A percentile compares a stretch with the other conserved stretches of the same genome.
Evolutionary conservation across 2,797 vertebrate species (phyloP).

Genomic region (Morus bassanus): DNA sequence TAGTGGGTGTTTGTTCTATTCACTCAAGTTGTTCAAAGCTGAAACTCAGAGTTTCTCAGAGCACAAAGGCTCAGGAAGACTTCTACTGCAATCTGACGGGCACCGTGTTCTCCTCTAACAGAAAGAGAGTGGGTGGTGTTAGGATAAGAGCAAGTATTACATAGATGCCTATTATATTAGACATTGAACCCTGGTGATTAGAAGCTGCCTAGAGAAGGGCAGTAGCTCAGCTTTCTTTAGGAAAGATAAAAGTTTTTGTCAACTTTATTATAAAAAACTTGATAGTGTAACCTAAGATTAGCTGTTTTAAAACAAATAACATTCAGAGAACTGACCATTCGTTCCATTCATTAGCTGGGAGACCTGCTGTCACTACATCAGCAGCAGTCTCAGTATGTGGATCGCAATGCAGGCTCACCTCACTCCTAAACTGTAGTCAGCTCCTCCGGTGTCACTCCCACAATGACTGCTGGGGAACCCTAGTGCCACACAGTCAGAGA

Average conservation of each 20-base stretch:
- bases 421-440: neutral
- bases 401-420: neutral
- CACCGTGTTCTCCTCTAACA: neutral
- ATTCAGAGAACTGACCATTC: neutral
- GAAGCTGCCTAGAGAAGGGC: neutral
- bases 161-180: neutral
- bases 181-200: neutral
- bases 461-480: neutral
- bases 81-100: neutral
- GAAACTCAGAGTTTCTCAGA: neutral
- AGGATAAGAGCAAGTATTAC: neutral
- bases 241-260: neutral
- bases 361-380: neutral
- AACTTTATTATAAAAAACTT: neutral
- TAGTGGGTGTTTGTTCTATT: neutral
- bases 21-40: neutral
- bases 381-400: neutral
- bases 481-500: neutral
- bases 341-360: neutral
- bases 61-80: neutral
- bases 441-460: neutral
- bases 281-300: neutral
- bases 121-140: neutral
- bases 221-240: neutral
- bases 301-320: neutral